These are phyloP conservation scores for Cebus imitator DNA, from an alignment of 2,113 vertebrate species.

Conservation along the genomic window DNA sequence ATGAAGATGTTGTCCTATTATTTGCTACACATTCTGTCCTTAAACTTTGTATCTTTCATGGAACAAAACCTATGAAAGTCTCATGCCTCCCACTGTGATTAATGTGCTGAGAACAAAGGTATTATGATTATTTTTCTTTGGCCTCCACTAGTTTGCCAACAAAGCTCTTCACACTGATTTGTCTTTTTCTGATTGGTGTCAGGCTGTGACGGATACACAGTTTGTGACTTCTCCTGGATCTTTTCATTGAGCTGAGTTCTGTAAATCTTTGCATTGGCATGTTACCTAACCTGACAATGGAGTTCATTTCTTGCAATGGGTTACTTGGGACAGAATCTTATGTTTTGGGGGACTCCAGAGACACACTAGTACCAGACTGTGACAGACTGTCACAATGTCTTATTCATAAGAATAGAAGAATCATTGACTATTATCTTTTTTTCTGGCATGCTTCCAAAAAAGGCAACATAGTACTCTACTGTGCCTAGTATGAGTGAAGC, in stretches of 20 bases:
- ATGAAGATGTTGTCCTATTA: neutral
- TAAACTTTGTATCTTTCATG: neutral
- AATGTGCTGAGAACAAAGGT: neutral
- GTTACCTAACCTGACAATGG: neutral
- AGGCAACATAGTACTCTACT: conserved; percentile 27
- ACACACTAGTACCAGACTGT: conserved; percentile 24
- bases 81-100: neutral
- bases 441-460: conserved; percentile 10
- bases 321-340: conserved; percentile 35
- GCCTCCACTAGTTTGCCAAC: neutral
- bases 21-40: neutral
- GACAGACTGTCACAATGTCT: conserved; percentile 14
- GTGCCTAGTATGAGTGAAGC: neutral
- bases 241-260: conserved; percentile 5
- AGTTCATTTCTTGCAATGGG: neutral
- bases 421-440: conserved; percentile 50
- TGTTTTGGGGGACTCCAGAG: neutral
- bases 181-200: neutral
- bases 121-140: neutral
- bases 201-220: neutral
- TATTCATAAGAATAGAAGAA: conserved; percentile 64
- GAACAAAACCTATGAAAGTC: neutral
- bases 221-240: neutral
- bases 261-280: conserved; percentile 2
- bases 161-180: neutral